Evolutionary conservation across 1,140 invertebrate species (phyloP).

Genomic region (Aphaenogaster ashmeadi): DNA sequence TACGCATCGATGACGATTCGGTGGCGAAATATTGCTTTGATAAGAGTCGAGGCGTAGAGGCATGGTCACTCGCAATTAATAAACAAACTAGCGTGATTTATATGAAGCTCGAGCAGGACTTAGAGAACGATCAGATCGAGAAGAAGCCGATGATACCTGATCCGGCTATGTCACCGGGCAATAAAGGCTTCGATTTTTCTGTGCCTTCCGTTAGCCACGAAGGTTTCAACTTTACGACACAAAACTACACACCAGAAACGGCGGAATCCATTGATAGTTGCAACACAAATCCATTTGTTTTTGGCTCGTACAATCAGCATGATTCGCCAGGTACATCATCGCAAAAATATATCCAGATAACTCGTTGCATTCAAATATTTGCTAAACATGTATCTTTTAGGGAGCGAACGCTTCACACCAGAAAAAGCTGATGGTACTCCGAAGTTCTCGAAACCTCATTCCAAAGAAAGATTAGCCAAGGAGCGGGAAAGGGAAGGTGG

Average conservation of each 20-base stretch:
- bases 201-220: slow-evolving; percentile 83
- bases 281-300: slow-evolving; percentile 89
- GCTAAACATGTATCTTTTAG: slow-evolving; percentile 62
- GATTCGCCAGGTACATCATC: slow-evolving; percentile 75
- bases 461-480: slow-evolving; percentile 81
- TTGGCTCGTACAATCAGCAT: slow-evolving; percentile 84
- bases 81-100: slow-evolving; percentile 90
- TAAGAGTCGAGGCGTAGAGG: slow-evolving; percentile 86
- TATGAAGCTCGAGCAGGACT: slow-evolving; percentile 89
- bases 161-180: slow-evolving; percentile 78
- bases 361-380: slow-evolving; percentile 3
- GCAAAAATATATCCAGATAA: neutral
- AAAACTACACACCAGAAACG: slow-evolving; percentile 78
- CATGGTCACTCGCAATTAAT: slow-evolving; percentile 92
- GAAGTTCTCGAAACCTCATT: slow-evolving; percentile 79
- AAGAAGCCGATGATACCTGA: slow-evolving; percentile 77
- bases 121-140: slow-evolving; percentile 82
- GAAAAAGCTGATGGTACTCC: slow-evolving; percentile 81
- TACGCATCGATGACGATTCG: slow-evolving; percentile 89
- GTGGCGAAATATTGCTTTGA: slow-evolving; percentile 91
- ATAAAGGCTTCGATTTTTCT: slow-evolving; percentile 90
- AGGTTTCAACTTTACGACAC: slow-evolving; percentile 81
- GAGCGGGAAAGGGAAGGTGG: slow-evolving; percentile 85
- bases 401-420: slow-evolving; percentile 72
- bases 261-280: slow-evolving; percentile 74